phyloP scores from a whole-genome alignment of 2,888 invertebrate genomes.

The Drosophila meridiana region DNA sequence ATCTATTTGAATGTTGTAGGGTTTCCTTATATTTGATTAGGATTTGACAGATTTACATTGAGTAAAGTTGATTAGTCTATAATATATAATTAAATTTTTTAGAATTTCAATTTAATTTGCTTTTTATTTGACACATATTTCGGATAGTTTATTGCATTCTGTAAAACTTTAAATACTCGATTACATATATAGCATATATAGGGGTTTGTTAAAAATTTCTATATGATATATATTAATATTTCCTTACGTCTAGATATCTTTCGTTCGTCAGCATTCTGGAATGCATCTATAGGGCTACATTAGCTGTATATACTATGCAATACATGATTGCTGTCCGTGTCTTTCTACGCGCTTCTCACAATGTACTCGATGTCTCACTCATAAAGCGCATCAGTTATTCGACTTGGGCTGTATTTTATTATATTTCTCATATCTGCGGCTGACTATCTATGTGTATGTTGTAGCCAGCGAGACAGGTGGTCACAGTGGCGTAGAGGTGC shows the following conservation, averaged over 20 bases:
- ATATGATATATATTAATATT: too few species aligned
- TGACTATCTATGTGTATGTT: slow-evolving; percentile 45
- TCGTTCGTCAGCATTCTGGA: not conserved
- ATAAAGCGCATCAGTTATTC: slow-evolving; percentile 34
- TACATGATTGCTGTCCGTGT: not conserved
- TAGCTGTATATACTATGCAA: not conserved
- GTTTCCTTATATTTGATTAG: too few species aligned
- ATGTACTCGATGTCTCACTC: not conserved
- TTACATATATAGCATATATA: too few species aligned
- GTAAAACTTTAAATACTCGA: too few species aligned
- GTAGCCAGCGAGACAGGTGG: slow-evolving; percentile 62
- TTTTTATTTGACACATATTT: too few species aligned
- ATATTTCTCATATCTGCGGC: slow-evolving; percentile 31
- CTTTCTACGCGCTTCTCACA: slow-evolving; percentile 8
- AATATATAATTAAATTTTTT: not conserved
- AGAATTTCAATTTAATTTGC: not conserved
- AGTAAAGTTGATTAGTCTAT: not conserved
- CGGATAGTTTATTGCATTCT: too few species aligned
- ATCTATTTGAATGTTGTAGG: too few species aligned
- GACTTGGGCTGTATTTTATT: not conserved
- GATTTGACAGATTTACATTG: too few species aligned
- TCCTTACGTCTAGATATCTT: not conserved
- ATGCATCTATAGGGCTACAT: not conserved
- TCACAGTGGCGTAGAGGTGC: slow-evolving; percentile 39
- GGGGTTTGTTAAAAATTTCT: too few species aligned